Conservation (phyloP, 2,113 vertebrate genomes). For the Mus pahari region DNA sequence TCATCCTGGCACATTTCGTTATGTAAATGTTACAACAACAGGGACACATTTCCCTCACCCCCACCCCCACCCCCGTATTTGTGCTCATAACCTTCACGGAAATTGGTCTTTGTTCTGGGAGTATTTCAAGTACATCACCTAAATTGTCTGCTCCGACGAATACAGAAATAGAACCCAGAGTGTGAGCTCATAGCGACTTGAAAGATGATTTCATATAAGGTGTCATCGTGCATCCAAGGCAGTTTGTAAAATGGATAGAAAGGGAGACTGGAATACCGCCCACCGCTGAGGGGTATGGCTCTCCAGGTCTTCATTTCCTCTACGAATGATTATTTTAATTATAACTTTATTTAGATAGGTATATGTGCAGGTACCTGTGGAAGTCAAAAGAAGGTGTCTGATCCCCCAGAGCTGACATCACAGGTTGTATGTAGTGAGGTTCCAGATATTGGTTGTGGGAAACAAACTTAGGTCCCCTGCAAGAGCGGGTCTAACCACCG, state of each 20-base stretch:
- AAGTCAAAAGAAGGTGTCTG: neutral
- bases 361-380: too few species aligned
- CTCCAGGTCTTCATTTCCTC: neutral
- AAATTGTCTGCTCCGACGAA: slow-evolving; percentile 60
- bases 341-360: too few species aligned
- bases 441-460: neutral
- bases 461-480: neutral
- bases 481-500: neutral
- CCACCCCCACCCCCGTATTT: neutral
- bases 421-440: neutral
- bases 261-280: neutral
- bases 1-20: slow-evolving; percentile 36
- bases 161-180: slow-evolving; percentile 53
- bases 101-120: slow-evolving; percentile 72
- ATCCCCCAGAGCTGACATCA: neutral
- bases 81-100: slow-evolving; percentile 58
- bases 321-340: slow-evolving; percentile 30
- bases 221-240: slow-evolving; percentile 60
- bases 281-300: neutral
- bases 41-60: slow-evolving; percentile 12
- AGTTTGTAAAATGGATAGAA: slow-evolving; percentile 39
- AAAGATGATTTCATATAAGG: slow-evolving; percentile 55
- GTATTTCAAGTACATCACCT: slow-evolving; percentile 1
- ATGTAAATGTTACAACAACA: slow-evolving; percentile 10
- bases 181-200: slow-evolving; percentile 35